These are phyloP conservation scores for Propithecus perrieri DNA, from an alignment of 2,797 vertebrate genomes.

Conservation along the genomic window DNA sequence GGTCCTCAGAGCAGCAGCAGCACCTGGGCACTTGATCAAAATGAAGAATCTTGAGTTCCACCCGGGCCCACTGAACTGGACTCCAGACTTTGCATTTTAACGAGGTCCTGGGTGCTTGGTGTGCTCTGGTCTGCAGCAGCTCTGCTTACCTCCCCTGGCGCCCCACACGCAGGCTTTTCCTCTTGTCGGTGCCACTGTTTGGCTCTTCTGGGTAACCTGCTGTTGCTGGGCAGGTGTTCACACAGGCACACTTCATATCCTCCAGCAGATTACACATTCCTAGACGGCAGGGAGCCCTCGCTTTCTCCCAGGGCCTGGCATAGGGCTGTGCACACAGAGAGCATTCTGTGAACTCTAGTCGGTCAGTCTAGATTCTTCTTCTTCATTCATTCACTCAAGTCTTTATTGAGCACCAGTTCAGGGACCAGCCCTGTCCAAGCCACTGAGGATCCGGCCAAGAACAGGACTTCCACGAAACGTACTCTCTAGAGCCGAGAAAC, in stretches of 20 bases:
- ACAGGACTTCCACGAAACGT: accelerated
- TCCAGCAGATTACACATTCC: not conserved
- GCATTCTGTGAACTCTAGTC: no score
- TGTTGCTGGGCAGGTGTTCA: not conserved
- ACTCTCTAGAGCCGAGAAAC: accelerated
- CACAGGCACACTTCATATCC: accelerated
- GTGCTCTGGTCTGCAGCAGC: not conserved
- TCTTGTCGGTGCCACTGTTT: accelerated
- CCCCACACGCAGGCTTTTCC: not conserved
- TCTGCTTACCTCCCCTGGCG: accelerated
- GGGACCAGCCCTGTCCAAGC: not conserved
- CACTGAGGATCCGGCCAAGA: no score
- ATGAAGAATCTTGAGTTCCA: accelerated
- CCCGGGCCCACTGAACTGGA: accelerated
- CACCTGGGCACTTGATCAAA: accelerated
- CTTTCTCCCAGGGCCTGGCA: not conserved
- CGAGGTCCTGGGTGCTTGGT: accelerated
- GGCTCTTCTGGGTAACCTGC: not conserved
- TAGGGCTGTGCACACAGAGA: not conserved
- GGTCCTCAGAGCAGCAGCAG: accelerated
- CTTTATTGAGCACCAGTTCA: not conserved
- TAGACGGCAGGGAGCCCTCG: not conserved
- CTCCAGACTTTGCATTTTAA: not conserved
- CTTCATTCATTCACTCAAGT: not conserved
- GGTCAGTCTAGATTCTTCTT: not conserved